Conservation (phyloP, 2,888 invertebrate species). For the Orthosia gothica region DNA sequence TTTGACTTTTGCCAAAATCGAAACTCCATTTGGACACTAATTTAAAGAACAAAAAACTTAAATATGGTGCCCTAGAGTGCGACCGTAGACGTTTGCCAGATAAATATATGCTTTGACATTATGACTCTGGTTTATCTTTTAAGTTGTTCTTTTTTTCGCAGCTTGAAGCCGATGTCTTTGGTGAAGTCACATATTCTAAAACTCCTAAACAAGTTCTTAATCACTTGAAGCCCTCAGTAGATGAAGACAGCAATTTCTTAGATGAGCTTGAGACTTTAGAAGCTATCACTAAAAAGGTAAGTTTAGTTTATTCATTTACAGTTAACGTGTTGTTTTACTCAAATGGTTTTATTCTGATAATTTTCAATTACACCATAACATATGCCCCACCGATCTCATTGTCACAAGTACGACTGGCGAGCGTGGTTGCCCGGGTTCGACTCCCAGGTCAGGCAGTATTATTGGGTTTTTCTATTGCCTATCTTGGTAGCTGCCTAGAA, state of each 20-base stretch:
- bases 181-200: slow-evolving; percentile 78
- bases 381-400: too few relatives aligned
- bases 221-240: slow-evolving; percentile 84
- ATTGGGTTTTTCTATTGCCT: too few relatives aligned
- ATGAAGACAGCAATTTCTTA: slow-evolving; percentile 93
- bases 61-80: not conserved
- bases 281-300: slow-evolving; percentile 90
- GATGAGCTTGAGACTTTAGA: slow-evolving; percentile 92
- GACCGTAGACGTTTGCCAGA: not conserved
- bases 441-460: too few relatives aligned
- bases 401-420: too few relatives aligned
- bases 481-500: too few relatives aligned
- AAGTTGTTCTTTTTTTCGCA: slow-evolving; percentile 63
- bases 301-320: slow-evolving; percentile 4
- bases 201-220: slow-evolving; percentile 75
- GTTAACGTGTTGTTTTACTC: not conserved
- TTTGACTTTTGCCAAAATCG: too few relatives aligned
- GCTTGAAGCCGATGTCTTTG: slow-evolving; percentile 83
- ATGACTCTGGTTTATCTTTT: not conserved
- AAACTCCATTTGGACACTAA: too few relatives aligned
- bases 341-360: not conserved
- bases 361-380: too few relatives aligned
- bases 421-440: too few relatives aligned
- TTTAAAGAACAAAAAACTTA: not conserved
- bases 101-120: not conserved